Evolutionary conservation across 1,140 invertebrate genomes (phyloP).

Genomic region (Drosophila pandora): DNA sequence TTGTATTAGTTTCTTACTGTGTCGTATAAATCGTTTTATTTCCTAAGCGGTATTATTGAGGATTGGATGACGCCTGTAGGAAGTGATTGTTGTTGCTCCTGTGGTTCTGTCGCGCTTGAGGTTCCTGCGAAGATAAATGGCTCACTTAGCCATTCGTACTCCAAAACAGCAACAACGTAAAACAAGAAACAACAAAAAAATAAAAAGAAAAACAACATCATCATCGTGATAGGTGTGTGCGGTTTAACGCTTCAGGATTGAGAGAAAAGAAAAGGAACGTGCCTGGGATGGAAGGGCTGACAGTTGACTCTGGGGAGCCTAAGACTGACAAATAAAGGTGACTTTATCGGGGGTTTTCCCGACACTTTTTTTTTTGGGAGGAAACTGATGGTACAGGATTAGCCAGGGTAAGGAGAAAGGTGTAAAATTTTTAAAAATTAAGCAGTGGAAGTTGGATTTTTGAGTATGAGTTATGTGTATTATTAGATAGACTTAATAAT

Average conservation of each 20-base stretch:
- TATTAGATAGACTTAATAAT: too few species aligned
- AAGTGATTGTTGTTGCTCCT: constrained; percentile 54
- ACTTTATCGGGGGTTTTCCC: constrained; percentile 60
- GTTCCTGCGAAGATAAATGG: constrained; percentile 83
- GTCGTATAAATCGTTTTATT: constrained; percentile 83
- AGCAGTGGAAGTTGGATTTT: neutral
- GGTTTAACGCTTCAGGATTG: constrained; percentile 72
- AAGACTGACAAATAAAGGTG: constrained; percentile 81
- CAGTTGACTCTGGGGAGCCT: constrained; percentile 50
- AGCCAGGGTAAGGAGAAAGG: constrained; percentile 11
- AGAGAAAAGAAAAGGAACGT: constrained; percentile 54
- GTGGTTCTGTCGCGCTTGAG: constrained; percentile 74
- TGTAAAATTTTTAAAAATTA: neutral
- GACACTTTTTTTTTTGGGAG: constrained; percentile 5
- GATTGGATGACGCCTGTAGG: constrained; percentile 80
- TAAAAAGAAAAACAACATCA: constrained; percentile 28
- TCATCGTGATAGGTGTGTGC: constrained; percentile 73
- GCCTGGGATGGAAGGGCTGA: constrained; percentile 41
- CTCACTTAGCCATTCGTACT: constrained; percentile 73
- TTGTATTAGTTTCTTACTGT: constrained; percentile 38
- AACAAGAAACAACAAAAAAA: constrained; percentile 15
- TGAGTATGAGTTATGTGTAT: neutral
- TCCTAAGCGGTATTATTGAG: constrained; percentile 69
- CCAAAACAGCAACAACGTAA: constrained; percentile 9
- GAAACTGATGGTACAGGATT: constrained; percentile 58